These are phyloP conservation scores for Pilophorus perplexus DNA, from an alignment of 2,888 invertebrate species.

Conservation along the genomic window DNA sequence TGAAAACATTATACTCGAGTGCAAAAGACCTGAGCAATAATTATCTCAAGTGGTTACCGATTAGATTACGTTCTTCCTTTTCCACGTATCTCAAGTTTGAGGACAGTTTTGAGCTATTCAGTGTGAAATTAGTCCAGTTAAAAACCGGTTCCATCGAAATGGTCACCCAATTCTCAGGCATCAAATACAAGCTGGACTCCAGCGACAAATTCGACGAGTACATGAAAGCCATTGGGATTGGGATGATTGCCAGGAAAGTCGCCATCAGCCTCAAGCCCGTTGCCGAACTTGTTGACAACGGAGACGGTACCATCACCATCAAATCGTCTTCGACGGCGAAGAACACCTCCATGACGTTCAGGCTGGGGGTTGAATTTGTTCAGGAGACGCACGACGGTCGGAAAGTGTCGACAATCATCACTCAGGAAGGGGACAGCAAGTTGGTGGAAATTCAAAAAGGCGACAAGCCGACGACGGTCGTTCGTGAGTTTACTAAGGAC, in stretches of 20 bases:
- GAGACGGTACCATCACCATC: conserved; percentile 71
- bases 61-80: too few relatives aligned
- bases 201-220: conserved; percentile 86
- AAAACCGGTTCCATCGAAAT: too few relatives aligned
- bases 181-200: conserved; percentile 72
- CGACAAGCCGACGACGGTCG: conserved; percentile 66
- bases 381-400: conserved; percentile 88
- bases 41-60: too few relatives aligned
- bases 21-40: too few relatives aligned
- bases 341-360: conserved; percentile 77
- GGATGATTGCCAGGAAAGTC: conserved; percentile 80
- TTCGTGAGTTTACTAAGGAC: conserved; percentile 71
- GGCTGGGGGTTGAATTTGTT: conserved; percentile 81
- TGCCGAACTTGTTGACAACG: conserved; percentile 69
- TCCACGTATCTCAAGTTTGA: too few relatives aligned
- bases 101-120: too few relatives aligned
- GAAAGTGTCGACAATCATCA: conserved; percentile 70
- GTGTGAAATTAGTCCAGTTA: too few relatives aligned
- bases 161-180: conserved; percentile 32
- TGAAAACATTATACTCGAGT: too few relatives aligned
- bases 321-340: conserved; percentile 87
- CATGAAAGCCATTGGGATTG: conserved; percentile 84
- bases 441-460: conserved; percentile 79
- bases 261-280: conserved; percentile 81
- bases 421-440: conserved; percentile 76